Evolutionary conservation across 2,797 vertebrate species (phyloP).

Genomic region (Karalla daura): DNA sequence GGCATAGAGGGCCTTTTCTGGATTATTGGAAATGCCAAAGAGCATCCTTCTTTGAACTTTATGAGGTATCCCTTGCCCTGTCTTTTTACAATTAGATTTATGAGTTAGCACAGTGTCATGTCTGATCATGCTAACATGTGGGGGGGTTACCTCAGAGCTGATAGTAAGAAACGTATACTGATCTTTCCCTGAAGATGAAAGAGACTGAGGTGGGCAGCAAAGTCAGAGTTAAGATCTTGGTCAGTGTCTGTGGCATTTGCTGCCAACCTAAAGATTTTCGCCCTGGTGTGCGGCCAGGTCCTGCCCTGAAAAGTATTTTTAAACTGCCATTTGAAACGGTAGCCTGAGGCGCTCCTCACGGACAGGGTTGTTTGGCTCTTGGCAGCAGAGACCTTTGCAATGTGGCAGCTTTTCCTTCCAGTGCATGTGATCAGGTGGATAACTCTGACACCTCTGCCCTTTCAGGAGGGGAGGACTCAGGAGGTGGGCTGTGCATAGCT

Average conservation of each 20-base stretch:
- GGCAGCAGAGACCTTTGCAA: conserved; percentile 18
- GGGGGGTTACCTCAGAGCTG: background rate
- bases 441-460: conserved; percentile 32
- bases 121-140: background rate
- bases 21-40: background rate
- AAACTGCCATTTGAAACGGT: conserved; percentile 85
- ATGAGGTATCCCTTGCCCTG: background rate
- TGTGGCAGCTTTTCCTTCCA: conserved; percentile 36
- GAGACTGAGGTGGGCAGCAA: background rate
- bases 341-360: conserved; percentile 47
- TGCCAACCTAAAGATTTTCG: conserved; percentile 40
- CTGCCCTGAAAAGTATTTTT: conserved; percentile 76
- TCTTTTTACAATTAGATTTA: conserved; percentile 11
- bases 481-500: background rate
- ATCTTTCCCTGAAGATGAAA: background rate
- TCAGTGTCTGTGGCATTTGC: conserved; percentile 7
- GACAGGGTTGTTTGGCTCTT: conserved; percentile 10
- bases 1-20: background rate
- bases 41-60: background rate
- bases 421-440: conserved; percentile 23
- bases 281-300: conserved; percentile 34
- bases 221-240: conserved; percentile 7
- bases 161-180: conserved; percentile 2
- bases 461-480: conserved; percentile 13
- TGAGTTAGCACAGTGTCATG: conserved; percentile 3